phyloP scores from a whole-genome alignment of 2,888 invertebrate species.

The Incurvaria masculella region DNA sequence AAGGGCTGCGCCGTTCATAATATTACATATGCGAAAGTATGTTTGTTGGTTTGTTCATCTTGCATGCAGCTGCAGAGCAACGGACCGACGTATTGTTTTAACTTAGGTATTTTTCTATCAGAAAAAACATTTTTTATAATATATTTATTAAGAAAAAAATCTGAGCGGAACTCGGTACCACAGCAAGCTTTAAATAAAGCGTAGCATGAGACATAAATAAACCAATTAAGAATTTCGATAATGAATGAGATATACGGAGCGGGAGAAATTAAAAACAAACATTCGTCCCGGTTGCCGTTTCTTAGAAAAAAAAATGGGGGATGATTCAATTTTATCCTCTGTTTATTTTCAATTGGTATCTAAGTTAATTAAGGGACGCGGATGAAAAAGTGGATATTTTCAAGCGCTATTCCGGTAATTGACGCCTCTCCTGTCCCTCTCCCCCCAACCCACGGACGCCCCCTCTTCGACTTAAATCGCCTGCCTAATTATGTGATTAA shows the following conservation, averaged over 20 bases:
- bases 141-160: no score
- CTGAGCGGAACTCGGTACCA: no score
- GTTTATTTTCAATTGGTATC: constrained; percentile 2
- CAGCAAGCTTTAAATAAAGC: no score
- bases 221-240: background rate
- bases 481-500: constrained; percentile 2
- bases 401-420: background rate
- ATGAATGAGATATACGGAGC: no score
- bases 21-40: background rate
- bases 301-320: background rate
- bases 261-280: background rate
- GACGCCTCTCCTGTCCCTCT: background rate
- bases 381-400: background rate
- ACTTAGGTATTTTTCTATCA: background rate
- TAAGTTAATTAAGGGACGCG: background rate
- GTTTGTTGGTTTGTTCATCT: no score
- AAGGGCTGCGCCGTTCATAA: no score
- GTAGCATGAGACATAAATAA: no score
- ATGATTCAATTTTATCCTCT: background rate
- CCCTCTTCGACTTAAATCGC: background rate
- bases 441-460: background rate
- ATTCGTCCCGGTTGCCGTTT: no score
- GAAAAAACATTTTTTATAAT: no score
- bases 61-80: no score
- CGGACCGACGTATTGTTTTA: no score